Percentiles rank a stretch among this genome's conserved stretches.
These are phyloP conservation scores for Drosophila hydei DNA, from an alignment of 1,140 invertebrate species.

Conservation along the genomic window DNA sequence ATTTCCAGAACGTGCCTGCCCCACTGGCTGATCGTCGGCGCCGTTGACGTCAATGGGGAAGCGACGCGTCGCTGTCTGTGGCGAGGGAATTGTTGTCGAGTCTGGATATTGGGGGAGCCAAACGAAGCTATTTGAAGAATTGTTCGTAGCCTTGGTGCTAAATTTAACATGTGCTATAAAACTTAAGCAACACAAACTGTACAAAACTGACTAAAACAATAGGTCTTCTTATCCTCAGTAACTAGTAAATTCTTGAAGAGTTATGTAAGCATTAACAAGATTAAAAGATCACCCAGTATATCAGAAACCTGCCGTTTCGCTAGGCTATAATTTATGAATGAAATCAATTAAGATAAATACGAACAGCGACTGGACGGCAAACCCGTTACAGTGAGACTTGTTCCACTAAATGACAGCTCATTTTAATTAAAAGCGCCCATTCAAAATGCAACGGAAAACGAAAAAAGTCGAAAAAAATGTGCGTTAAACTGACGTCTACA, in stretches of 20 bases:
- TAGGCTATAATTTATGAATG: slow-evolving; percentile 65
- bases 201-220: no score
- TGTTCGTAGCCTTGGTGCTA: slow-evolving; percentile 23
- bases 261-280: neutral
- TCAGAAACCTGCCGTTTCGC: slow-evolving; percentile 42
- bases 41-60: slow-evolving; percentile 69
- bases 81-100: slow-evolving; percentile 11
- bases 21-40: slow-evolving; percentile 53
- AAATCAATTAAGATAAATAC: slow-evolving; percentile 77
- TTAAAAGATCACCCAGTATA: slow-evolving; percentile 19
- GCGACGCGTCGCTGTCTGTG: slow-evolving; percentile 17
- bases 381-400: slow-evolving; percentile 36
- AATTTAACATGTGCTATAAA: slow-evolving; percentile 31
- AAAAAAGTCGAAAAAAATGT: neutral
- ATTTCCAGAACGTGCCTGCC: slow-evolving; percentile 78
- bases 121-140: slow-evolving; percentile 33
- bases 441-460: slow-evolving; percentile 42
- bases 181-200: neutral
- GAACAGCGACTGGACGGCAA: slow-evolving; percentile 19
- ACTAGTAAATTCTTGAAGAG: neutral
- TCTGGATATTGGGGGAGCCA: slow-evolving; percentile 22
- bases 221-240: neutral
- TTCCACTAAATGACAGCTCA: slow-evolving; percentile 56
- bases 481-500: slow-evolving; percentile 1
- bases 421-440: slow-evolving; percentile 61